These are phyloP conservation scores for Danio albolineatus DNA, from an alignment of 2,797 vertebrate species.

Conservation along the genomic window DNA sequence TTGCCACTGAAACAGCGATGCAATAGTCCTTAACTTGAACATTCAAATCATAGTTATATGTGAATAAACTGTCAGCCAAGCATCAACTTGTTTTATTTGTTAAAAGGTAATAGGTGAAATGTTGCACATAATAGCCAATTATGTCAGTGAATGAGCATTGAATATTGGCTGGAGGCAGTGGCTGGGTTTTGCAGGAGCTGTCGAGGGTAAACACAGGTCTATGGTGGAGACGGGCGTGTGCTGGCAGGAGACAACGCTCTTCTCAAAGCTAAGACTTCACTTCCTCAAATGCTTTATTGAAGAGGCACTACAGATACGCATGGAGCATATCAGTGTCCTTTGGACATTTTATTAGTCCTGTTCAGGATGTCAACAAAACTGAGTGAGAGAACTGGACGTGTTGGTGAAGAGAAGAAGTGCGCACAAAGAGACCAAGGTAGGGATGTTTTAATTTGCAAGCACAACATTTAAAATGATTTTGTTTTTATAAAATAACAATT, in stretches of 20 bases:
- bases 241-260: constrained; percentile 14
- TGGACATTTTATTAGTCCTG: too few relatives aligned
- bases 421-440: background rate
- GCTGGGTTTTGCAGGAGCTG: background rate
- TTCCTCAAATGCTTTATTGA: background rate
- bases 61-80: background rate
- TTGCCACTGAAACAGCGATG: too few relatives aligned
- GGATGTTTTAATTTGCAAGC: background rate
- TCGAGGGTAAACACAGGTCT: background rate
- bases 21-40: too few relatives aligned
- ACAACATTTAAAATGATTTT: too few relatives aligned
- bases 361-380: background rate
- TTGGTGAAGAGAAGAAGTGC: background rate
- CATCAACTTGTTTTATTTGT: constrained; percentile 8
- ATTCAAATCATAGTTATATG: background rate
- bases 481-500: too few relatives aligned
- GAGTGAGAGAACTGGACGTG: background rate
- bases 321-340: background rate
- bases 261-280: background rate
- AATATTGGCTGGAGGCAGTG: constrained; percentile 6
- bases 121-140: background rate
- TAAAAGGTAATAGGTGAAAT: background rate
- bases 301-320: background rate
- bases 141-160: background rate
- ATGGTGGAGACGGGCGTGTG: background rate